These are phyloP conservation scores for Periparus ater DNA, from an alignment of 2,797 vertebrate species.

Conservation along the genomic window DNA sequence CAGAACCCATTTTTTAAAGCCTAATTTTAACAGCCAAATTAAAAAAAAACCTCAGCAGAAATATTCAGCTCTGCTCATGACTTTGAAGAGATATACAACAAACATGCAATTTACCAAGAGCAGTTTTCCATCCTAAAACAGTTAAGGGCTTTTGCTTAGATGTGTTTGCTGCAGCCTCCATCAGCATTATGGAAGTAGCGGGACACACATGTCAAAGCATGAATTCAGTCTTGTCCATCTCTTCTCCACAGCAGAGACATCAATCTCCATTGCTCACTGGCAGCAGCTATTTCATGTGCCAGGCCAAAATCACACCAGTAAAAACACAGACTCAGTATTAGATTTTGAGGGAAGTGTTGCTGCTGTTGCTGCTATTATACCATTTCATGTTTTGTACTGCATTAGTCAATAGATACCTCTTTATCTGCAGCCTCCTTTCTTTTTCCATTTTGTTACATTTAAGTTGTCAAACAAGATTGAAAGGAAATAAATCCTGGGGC, in stretches of 20 bases:
- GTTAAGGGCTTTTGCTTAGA: neutral
- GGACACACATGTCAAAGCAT: neutral
- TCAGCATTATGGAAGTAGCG: neutral
- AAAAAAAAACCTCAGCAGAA: neutral
- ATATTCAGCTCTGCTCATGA: neutral
- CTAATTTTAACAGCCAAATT: neutral
- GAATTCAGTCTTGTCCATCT: neutral
- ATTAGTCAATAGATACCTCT: neutral
- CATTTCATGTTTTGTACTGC: neutral
- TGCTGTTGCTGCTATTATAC: neutral
- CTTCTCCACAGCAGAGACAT: neutral
- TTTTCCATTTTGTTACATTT: slow-evolving; percentile 30
- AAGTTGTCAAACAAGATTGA: neutral
- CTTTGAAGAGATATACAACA: neutral
- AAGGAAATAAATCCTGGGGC: neutral
- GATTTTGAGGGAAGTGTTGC: neutral
- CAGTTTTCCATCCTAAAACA: neutral
- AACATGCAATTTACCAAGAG: neutral
- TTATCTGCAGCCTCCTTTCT: neutral
- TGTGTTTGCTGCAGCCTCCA: neutral
- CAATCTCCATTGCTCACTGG: neutral
- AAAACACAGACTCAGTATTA: neutral
- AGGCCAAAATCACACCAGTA: neutral
- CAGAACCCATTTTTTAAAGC: neutral
- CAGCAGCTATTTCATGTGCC: neutral